A percentile compares a stretch with the other conserved stretches of the same genome.
phyloP scores from a whole-genome alignment of 1,140 invertebrate species.

The Microplitis demolitor region DNA sequence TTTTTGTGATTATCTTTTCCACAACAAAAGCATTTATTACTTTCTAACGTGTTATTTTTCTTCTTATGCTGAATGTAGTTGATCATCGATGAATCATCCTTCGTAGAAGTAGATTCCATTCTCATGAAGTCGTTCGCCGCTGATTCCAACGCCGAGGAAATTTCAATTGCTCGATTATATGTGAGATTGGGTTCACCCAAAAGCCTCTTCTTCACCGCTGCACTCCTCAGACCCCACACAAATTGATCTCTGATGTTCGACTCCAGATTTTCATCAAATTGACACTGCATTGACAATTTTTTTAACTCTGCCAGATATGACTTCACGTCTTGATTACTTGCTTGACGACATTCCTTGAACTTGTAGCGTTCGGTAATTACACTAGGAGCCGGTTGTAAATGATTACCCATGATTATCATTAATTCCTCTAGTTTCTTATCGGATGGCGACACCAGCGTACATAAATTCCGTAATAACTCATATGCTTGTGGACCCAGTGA shows the following conservation, averaged over 20 bases:
- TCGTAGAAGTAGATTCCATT: background rate
- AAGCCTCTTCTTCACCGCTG: slow-evolving; percentile 30
- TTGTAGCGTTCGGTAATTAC: slow-evolving; percentile 43
- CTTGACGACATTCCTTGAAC: slow-evolving; percentile 39
- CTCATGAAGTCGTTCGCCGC: slow-evolving; percentile 11
- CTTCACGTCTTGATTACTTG: slow-evolving; percentile 10
- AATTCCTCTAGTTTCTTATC: slow-evolving; percentile 37
- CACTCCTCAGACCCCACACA: slow-evolving; percentile 38
- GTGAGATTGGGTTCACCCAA: slow-evolving; percentile 35
- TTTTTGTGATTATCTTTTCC: too few relatives aligned
- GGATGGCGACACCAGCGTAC: slow-evolving; percentile 36
- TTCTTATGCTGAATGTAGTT: too few relatives aligned
- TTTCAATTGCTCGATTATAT: slow-evolving; percentile 35
- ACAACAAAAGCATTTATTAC: too few relatives aligned
- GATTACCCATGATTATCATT: slow-evolving; percentile 34
- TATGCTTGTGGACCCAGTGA: slow-evolving; percentile 39
- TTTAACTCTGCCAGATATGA: slow-evolving; percentile 28
- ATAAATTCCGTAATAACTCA: slow-evolving; percentile 42
- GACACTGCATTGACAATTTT: slow-evolving; percentile 34
- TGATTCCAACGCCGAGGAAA: slow-evolving; percentile 35
- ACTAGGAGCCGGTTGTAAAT: slow-evolving; percentile 42
- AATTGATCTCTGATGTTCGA: slow-evolving; percentile 42
- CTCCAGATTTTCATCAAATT: slow-evolving; percentile 37
- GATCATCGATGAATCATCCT: too few relatives aligned
- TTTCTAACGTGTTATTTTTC: too few relatives aligned